A percentile compares a stretch with the other conserved stretches of the same genome.
Evolutionary conservation across 2,888 invertebrate species (phyloP).

Genomic region (Phyto melanocephala): DNA sequence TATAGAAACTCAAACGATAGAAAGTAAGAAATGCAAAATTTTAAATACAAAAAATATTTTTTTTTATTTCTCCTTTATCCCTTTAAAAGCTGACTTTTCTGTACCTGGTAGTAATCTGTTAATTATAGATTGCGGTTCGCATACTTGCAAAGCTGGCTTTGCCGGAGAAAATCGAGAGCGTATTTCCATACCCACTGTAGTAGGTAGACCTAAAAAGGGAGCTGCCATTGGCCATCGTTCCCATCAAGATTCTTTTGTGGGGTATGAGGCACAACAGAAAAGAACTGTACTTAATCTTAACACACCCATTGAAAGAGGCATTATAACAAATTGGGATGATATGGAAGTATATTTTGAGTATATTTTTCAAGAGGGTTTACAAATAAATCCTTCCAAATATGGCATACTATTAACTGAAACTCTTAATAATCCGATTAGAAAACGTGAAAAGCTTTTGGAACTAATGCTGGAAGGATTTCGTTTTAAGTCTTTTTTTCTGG

Average conservation of each 20-base stretch:
- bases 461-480: constrained; percentile 35
- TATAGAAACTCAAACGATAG: neutral
- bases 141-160: constrained; percentile 19
- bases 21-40: neutral
- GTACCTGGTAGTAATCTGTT: neutral
- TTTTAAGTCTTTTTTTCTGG: constrained; percentile 16
- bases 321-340: constrained; percentile 42
- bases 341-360: constrained; percentile 36
- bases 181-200: neutral
- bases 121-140: constrained; percentile 31
- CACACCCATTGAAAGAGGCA: constrained; percentile 28
- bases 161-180: constrained; percentile 8
- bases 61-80: neutral
- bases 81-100: neutral
- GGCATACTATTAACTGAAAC: constrained; percentile 11
- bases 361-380: neutral
- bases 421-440: neutral
- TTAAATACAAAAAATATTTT: too few relatives aligned
- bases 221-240: neutral
- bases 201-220: constrained; percentile 13
- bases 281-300: constrained; percentile 8
- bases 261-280: constrained; percentile 21
- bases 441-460: constrained; percentile 27
- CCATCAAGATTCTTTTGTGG: neutral
- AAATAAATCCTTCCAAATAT: neutral